These are phyloP conservation scores for Thermophis baileyi DNA, from an alignment of 2,113 vertebrate genomes.

Conservation along the genomic window DNA sequence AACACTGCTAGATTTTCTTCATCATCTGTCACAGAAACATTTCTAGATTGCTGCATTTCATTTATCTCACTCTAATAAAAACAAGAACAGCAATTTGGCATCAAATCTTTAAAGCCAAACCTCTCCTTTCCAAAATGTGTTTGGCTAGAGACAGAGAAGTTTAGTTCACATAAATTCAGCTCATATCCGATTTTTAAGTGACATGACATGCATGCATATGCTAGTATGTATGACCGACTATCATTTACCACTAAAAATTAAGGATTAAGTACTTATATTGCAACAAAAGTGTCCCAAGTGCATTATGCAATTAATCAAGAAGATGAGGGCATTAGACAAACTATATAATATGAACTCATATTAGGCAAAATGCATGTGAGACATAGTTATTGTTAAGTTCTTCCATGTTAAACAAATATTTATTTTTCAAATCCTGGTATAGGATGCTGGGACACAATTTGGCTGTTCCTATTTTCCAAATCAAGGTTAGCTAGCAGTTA, in stretches of 20 bases:
- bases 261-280: not conserved
- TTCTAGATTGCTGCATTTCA: constrained; percentile 74
- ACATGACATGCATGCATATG: not conserved
- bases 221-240: not conserved
- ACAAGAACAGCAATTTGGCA: not conserved
- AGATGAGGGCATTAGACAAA: not conserved
- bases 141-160: not conserved
- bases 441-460: not conserved
- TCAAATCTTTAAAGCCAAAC: not conserved
- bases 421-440: not conserved
- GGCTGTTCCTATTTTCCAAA: not conserved
- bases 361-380: not conserved
- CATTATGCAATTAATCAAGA: not conserved
- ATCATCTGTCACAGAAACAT: constrained; percentile 83
- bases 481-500: too few relatives aligned
- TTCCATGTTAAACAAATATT: not conserved
- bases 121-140: not conserved
- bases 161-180: not conserved
- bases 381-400: not conserved
- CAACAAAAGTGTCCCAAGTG: not conserved
- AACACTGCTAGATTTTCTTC: constrained; percentile 93
- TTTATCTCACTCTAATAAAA: constrained; percentile 71
- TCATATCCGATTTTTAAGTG: not conserved
- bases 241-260: not conserved
- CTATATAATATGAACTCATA: not conserved